A percentile compares a stretch with the other conserved stretches of the same genome.
Evolutionary conservation across 2,888 invertebrate species (phyloP).

Genomic region (Piscicola geometra): DNA sequence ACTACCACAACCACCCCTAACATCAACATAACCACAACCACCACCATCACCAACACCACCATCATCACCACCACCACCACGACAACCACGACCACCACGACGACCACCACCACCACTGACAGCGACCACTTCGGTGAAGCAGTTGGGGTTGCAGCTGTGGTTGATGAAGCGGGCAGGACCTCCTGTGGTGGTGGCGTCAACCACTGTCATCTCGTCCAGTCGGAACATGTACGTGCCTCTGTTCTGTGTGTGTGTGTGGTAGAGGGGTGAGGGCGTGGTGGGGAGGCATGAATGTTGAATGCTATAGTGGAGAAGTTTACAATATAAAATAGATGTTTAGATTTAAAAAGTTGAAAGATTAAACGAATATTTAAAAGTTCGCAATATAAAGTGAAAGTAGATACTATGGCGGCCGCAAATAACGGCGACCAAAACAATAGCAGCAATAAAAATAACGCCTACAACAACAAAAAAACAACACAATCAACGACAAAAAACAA

Average conservation of each 20-base stretch:
- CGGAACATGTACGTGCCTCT: slow-evolving; percentile 65
- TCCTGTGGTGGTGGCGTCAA: slow-evolving; percentile 93
- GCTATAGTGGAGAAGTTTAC: no score
- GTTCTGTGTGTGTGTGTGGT: slow-evolving; percentile 45
- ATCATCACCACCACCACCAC: background rate
- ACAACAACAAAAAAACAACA: no score
- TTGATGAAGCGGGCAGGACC: slow-evolving; percentile 93
- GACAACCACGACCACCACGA: background rate
- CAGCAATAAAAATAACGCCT: no score
- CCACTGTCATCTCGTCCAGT: slow-evolving; percentile 90
- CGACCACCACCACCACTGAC: slow-evolving; percentile 51
- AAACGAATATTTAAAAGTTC: no score
- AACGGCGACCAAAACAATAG: no score
- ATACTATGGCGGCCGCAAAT: no score
- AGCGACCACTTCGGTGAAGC: slow-evolving; percentile 94
- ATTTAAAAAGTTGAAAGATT: no score
- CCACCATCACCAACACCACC: background rate
- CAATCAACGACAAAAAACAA: no score
- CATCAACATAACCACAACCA: background rate
- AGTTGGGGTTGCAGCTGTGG: slow-evolving; percentile 98
- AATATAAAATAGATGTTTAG: no score
- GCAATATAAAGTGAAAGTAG: no score
- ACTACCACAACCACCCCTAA: background rate
- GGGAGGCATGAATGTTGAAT: background rate
- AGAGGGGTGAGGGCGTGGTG: background rate